Evolutionary conservation across 1,140 invertebrate species (phyloP), one percentile per base, ranked within the genome.

Genomic region (Drosophila sp.): DNA sequence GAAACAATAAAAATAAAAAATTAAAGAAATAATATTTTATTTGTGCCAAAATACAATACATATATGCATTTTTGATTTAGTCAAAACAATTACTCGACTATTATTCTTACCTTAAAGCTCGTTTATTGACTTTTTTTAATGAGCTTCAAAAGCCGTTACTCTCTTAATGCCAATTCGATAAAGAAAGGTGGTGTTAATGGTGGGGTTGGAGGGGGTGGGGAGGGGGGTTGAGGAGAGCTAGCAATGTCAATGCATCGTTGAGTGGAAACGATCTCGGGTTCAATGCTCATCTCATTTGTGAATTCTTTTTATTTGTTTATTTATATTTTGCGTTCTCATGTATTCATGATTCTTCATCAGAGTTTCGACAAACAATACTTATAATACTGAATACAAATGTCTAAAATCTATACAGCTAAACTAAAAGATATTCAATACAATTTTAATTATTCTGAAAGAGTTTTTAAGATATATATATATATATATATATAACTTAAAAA

Each of bases 201-300:
- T 21, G 4, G n/a, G n/a, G n/a, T n/a, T n/a, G n/a, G 9, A n/a
- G 4, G 3, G 11, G 21, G 32, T n/a, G 7, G 11, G 21, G 40
- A n/a, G 27, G 18, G 32, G 21, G 7, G 53, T 9, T n/a, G n/a
- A n/a, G 13, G 14, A 40, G 29, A 46, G n/a, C 32, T 59, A 53
- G 61, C 41, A 72, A 76, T 76, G 72, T 83, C 63, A 79, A 76
- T 83, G 80, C 80, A 79, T 79, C 67, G 66, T 72, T 43, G 63
- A 59, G 72, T 32, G 54, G 32, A 43, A 27, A 7, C 36, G 69
- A 14, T 29, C 27, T 36, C 27, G 48, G 13, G 53, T 77, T 73
- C 69, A 73, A 69, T 56, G 80, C 57, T 67, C 79, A 81, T 74
- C 57, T 72, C n/a, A 65, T 65, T 65, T 58, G 43, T 34, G 58